Base-by-base conservation (phyloP, 2,113 vertebrate genomes). In the Pica pica region DNA sequence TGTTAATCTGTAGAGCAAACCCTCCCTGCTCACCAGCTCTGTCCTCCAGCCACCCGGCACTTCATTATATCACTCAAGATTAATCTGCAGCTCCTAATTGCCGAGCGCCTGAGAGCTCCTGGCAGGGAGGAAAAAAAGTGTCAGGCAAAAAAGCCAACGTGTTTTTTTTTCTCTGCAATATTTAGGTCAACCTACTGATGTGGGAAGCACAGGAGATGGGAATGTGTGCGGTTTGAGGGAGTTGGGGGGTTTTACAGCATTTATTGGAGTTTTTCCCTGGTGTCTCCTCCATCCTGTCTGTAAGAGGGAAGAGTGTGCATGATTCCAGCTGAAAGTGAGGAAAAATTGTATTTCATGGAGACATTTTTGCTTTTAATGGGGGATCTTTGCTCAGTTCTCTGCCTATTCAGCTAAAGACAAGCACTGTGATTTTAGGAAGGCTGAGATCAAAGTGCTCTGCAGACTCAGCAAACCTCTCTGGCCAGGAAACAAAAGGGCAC, bases 51-150 rank as follows among this genome's bases (percentile, higher is more conserved):
- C 9, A 9, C 30, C 2, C 26, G 11, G 37, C 59, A 69, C 88
- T 93, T 94, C 95, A 88, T 97, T 88, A 93, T 39, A 87, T 85
- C 85, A 37, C 90, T 88, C n/a, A 73, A 76, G 85, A 94, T 94
- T 94, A 85, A 97, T 95, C 88, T 89, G 52, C 49, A 0, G 71
- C 82, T 94, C 79, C 39, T 95, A 90, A 95, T 93, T 96, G 92
- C 92, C 0, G 0, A 88, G 87, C 2, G 12, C 94, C 83, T 5
- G 6, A 83, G 89, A 94, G 93, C 90, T 89, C 65, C 90, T 64
- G 85, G 65, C 70, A 71, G 90, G 57, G 37, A 83, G 70, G 63
- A 37, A 41, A 91, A 35, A n/a, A 74, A 89, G 67, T 30, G 59
- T 76, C 94, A 77, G 80, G 46, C 6, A 14, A 71, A 77, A 78